These are phyloP conservation scores for Chrysomallon squamiferum DNA, from an alignment of 1,140 invertebrate genomes.

Conservation along the genomic window DNA sequence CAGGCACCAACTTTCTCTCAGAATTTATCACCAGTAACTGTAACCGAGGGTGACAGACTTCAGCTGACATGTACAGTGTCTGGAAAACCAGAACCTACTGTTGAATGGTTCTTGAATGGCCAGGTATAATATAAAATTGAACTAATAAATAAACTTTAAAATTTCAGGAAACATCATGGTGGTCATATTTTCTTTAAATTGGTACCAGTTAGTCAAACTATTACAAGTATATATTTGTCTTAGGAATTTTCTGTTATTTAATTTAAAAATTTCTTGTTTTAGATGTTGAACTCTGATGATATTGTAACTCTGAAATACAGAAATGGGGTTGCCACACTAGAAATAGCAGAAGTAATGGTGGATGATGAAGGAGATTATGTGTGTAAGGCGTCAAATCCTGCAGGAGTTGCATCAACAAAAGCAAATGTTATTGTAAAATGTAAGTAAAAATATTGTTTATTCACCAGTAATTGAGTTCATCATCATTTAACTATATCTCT, in stretches of 20 bases:
- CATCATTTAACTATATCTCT: background rate
- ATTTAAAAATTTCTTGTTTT: constrained; percentile 5
- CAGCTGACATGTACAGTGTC: constrained; percentile 94
- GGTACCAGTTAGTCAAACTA: too few relatives aligned
- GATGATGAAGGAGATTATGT: constrained; percentile 92
- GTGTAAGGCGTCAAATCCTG: constrained; percentile 87
- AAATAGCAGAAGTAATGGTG: constrained; percentile 92
- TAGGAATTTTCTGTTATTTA: too few relatives aligned
- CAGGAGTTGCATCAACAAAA: constrained; percentile 74
- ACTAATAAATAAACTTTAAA: too few relatives aligned
- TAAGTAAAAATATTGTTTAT: constrained; percentile 23
- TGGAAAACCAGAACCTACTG: constrained; percentile 91
- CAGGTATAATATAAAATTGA: constrained; percentile 32
- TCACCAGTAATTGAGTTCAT: background rate
- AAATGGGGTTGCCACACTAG: constrained; percentile 70
- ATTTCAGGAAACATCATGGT: too few relatives aligned
- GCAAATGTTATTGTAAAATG: constrained; percentile 50
- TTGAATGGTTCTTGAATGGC: constrained; percentile 63
- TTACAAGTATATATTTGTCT: too few relatives aligned
- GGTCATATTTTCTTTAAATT: too few relatives aligned
- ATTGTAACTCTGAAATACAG: constrained; percentile 29
- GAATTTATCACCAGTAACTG: constrained; percentile 31
- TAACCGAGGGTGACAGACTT: constrained; percentile 68
- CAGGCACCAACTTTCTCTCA: constrained; percentile 42
- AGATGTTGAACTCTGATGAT: constrained; percentile 41